Percentiles rank a stretch among this genome's conserved stretches.
phyloP scores from a whole-genome alignment of 2,113 vertebrate species.

The Thryonomys swinderianus region DNA sequence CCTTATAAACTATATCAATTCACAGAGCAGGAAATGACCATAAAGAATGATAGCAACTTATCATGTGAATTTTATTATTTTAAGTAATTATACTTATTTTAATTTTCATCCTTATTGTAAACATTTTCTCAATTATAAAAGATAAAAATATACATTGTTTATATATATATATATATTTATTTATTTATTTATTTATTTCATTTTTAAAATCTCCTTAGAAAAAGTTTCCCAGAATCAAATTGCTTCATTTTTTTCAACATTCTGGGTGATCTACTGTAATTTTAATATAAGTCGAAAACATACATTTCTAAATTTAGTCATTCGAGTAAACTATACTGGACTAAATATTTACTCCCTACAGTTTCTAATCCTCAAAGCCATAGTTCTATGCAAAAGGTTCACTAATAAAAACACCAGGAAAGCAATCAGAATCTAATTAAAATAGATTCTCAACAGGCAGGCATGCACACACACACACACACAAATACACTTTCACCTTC shows the following conservation, averaged over 20 bases:
- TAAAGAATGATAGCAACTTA: neutral
- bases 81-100: neutral
- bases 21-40: neutral
- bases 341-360: neutral
- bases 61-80: neutral
- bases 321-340: neutral
- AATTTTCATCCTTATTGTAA: neutral
- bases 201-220: neutral
- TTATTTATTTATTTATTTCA: neutral
- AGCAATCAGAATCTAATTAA: slow-evolving; percentile 14
- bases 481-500: neutral
- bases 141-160: neutral
- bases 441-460: neutral
- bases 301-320: neutral
- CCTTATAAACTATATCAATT: neutral
- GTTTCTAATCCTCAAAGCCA: neutral
- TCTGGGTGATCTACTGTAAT: neutral
- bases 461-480: neutral
- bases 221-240: neutral
- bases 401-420: slow-evolving; percentile 14
- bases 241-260: neutral
- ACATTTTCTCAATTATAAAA: neutral
- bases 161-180: neutral
- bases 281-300: neutral
- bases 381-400: neutral